These are phyloP conservation scores for Adoxophyes honmai DNA, from an alignment of 1,140 invertebrate species.

Conservation along the genomic window DNA sequence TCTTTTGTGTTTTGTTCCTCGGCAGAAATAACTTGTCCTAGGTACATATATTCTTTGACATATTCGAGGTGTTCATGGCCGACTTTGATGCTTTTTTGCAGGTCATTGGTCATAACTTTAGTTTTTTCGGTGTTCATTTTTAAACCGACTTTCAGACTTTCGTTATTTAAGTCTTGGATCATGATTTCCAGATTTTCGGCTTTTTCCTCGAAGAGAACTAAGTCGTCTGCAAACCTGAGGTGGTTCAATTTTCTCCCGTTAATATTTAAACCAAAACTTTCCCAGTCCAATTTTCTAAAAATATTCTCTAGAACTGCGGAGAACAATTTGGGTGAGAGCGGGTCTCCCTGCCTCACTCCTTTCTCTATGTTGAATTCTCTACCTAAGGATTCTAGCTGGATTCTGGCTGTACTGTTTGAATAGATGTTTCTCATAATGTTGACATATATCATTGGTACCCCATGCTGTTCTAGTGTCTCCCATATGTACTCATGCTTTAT, in stretches of 20 bases:
- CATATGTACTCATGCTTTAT: slow-evolving; percentile 3
- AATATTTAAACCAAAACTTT: slow-evolving; percentile 11
- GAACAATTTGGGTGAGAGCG: too few relatives aligned
- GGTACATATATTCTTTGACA: slow-evolving; percentile 19
- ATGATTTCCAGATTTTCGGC: background rate
- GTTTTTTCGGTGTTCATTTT: slow-evolving; percentile 18
- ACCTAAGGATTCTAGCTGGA: slow-evolving; percentile 11
- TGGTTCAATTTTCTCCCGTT: too few relatives aligned
- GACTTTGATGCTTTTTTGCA: background rate
- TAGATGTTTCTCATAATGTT: slow-evolving; percentile 18
- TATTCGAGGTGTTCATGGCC: background rate
- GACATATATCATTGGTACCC: slow-evolving; percentile 4
- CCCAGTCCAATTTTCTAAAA: slow-evolving; percentile 16
- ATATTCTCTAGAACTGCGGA: slow-evolving; percentile 17
- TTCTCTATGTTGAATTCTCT: slow-evolving; percentile 3
- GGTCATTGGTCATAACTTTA: slow-evolving; percentile 13
- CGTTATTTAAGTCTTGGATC: background rate
- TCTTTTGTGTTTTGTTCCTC: slow-evolving; percentile 15
- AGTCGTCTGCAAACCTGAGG: slow-evolving; percentile 19
- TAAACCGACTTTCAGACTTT: slow-evolving; percentile 15
- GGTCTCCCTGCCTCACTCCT: slow-evolving; percentile 17
- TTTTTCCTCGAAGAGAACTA: background rate
- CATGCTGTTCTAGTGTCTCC: slow-evolving; percentile 11
- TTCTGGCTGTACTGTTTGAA: background rate
- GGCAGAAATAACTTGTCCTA: slow-evolving; percentile 4